Conservation (phyloP, 30 jellyfish, hydroid and myxozoan genomes). For the Rhopilema esculentum region DNA sequence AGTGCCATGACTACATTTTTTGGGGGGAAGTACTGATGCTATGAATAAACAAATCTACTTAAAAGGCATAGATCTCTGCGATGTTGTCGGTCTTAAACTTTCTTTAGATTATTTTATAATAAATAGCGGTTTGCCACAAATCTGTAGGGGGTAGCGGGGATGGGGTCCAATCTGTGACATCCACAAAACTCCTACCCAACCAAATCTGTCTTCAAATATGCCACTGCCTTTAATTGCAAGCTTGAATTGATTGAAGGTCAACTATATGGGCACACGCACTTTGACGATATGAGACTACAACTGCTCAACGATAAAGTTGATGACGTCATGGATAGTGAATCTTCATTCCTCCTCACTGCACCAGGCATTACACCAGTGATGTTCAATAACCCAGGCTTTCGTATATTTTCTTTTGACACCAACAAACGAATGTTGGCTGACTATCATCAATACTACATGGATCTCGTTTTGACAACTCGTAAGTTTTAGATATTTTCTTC, state of each 20-base stretch:
- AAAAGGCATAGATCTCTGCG: background rate
- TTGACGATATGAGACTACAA: slow-evolving; percentile 73
- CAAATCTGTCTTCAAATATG: too few species aligned
- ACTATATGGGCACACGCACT: slow-evolving; percentile 89
- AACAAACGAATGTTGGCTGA: slow-evolving; percentile 47
- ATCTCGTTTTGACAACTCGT: slow-evolving; percentile 82
- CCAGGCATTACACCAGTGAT: slow-evolving; percentile 92
- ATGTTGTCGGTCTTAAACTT: background rate
- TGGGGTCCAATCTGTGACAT: too few species aligned
- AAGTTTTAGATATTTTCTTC: background rate
- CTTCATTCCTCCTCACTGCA: slow-evolving; percentile 61
- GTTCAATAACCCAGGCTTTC: slow-evolving; percentile 84
- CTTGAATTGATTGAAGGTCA: slow-evolving; percentile 57
- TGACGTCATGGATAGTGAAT: background rate
- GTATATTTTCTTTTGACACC: slow-evolving; percentile 60
- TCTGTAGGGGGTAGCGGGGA: background rate
- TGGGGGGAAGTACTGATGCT: too few species aligned
- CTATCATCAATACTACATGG: slow-evolving; percentile 81
- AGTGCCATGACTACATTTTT: too few species aligned
- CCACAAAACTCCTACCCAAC: too few species aligned
- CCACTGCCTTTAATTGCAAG: background rate
- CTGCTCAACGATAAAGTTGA: slow-evolving; percentile 11
- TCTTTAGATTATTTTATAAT: too few species aligned
- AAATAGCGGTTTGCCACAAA: background rate
- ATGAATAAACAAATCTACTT: too few species aligned